Percentiles rank a stretch among this genome's conserved stretches.
Conservation (phyloP, 2,113 vertebrate species). For the Peromyscus leucopus region DNA sequence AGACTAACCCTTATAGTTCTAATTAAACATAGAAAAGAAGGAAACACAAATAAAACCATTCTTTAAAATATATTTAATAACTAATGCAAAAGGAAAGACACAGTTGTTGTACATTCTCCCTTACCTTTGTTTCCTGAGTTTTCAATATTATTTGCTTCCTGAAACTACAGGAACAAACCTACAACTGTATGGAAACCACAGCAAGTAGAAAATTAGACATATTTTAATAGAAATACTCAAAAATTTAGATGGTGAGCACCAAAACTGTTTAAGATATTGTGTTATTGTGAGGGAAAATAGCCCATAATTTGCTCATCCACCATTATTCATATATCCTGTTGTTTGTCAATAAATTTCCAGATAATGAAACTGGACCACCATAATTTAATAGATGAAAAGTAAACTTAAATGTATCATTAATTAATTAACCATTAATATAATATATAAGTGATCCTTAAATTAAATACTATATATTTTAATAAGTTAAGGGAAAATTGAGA, state of each 20-base stretch:
- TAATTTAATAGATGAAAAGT: constrained; percentile 4
- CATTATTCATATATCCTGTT: neutral
- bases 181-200: neutral
- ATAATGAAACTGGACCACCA: neutral
- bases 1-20: neutral
- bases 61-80: neutral
- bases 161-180: neutral
- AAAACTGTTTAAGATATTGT: neutral
- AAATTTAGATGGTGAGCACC: neutral
- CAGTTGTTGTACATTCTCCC: neutral
- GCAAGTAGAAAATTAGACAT: neutral
- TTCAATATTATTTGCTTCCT: neutral
- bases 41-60: neutral
- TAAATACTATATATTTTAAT: neutral
- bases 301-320: neutral
- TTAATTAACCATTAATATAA: too few species aligned
- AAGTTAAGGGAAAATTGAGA: neutral
- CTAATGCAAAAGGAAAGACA: neutral
- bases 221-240: neutral
- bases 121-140: neutral
- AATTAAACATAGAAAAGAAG: neutral
- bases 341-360: neutral
- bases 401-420: neutral
- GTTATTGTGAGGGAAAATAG: neutral
- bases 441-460: neutral